Base-by-base conservation (phyloP, 1,140 invertebrate species). In the Micrasema longulum region DNA sequence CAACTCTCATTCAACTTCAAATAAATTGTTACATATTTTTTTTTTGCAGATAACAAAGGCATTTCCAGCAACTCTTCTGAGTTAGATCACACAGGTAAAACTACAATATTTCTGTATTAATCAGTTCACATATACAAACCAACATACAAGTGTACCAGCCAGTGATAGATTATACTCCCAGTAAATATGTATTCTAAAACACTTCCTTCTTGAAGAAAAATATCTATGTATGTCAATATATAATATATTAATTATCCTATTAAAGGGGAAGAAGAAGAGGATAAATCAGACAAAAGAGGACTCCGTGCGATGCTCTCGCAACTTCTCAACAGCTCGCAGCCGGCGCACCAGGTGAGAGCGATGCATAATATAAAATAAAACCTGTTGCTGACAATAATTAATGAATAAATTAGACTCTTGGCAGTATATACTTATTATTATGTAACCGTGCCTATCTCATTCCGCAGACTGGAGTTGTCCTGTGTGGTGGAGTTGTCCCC, bases 221-320 rank as follows among this genome's bases (percentile, higher is more conserved):
- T n/a, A n/a, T n/a, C n/a, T n/a, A n/a, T n/a, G n/a, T n/a, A n/a
- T n/a, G n/a, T n/a, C n/a, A n/a, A n/a, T n/a, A n/a, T n/a, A n/a
- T n/a, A n/a, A n/a, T n/a, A n/a, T n/a, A n/a, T n/a, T n/a, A n/a
- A n/a, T n/a, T n/a, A n/a, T n/a, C n/a, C 3, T 31, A 7, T 31
- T 31, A 31, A 31, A 72, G 74, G 62, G 0, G 84, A 85, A 41
- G 84, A 85, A 60, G 84, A 85, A 50, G 84, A 85, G 64, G 84
- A 85, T 53, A 79, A 79, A 47, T 81, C 80, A 0, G 84, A 85
- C 72, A 84, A 84, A 76, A 83, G 83, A 65, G 83, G 83, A 1
- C 80, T 84, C 2, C 79, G 82, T 36, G 81, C 84, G 50, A 85
- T 85, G 55, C 64, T 85, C 18, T 82, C 82, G 0, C 84, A 85